A percentile compares a stretch with the other conserved stretches of the same genome.
These are phyloP conservation scores for Carettochelys insculpta DNA, from an alignment of 2,113 vertebrate species.

Conservation along the genomic window DNA sequence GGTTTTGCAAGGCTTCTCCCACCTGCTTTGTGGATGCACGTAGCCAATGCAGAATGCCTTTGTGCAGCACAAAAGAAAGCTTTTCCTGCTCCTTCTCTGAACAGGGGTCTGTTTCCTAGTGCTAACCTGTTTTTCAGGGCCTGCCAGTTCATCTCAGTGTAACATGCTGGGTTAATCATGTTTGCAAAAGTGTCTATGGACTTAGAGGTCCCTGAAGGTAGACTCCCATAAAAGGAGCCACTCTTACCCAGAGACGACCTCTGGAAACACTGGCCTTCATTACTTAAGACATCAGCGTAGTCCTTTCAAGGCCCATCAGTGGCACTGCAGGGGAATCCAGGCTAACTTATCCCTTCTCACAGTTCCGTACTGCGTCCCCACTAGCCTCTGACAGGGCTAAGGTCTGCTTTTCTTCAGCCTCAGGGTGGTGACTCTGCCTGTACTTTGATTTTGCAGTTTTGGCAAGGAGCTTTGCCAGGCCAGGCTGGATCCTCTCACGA, in stretches of 20 bases:
- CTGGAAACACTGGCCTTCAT: neutral
- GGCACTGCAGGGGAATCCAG: neutral
- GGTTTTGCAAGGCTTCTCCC: neutral
- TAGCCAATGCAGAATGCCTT: neutral
- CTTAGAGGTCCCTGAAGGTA: neutral
- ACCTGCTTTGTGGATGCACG: neutral
- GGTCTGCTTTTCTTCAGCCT: neutral
- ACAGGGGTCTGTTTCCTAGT: neutral
- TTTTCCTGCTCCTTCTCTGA: neutral
- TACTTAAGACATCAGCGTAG: neutral
- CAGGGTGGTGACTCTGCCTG: neutral
- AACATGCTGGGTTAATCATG: neutral
- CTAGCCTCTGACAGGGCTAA: neutral
- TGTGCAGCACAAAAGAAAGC: neutral
- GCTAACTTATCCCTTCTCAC: neutral
- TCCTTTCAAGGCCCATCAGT: neutral
- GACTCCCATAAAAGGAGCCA: neutral
- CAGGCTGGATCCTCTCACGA: slow-evolving; percentile 90
- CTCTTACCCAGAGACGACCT: neutral
- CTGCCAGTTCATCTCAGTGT: neutral
- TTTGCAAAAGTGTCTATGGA: neutral
- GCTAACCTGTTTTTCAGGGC: neutral
- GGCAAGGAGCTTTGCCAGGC: slow-evolving; percentile 89
- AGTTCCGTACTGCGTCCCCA: neutral
- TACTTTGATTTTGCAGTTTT: slow-evolving; percentile 83